A percentile compares a stretch with the other conserved stretches of the same genome.
Evolutionary conservation across 2,113 vertebrate species (phyloP).

Genomic region (Hippoglossus stenolepis): DNA sequence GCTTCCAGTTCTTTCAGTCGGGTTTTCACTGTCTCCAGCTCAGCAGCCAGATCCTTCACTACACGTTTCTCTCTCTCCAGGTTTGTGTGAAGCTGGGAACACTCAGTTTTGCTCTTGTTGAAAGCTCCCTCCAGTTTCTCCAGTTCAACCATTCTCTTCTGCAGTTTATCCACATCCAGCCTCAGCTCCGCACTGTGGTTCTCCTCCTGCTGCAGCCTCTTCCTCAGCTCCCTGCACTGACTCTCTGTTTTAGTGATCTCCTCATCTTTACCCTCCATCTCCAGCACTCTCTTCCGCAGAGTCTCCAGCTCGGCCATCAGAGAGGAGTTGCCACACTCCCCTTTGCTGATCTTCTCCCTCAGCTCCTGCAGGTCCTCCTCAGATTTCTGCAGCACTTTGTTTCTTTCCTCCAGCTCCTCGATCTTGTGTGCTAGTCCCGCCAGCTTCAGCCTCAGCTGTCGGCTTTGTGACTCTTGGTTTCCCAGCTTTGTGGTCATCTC

Average conservation of each 20-base stretch:
- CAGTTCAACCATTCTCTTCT: constrained; percentile 92
- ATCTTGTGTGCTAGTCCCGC: constrained; percentile 83
- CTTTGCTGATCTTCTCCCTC: constrained; percentile 91
- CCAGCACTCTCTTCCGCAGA: constrained; percentile 91
- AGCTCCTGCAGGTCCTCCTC: constrained; percentile 93
- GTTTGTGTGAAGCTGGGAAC: constrained; percentile 86
- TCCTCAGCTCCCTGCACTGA: constrained; percentile 91
- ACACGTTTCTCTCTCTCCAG: constrained; percentile 91
- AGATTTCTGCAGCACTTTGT: constrained; percentile 87
- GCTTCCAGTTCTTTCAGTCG: constrained; percentile 90
- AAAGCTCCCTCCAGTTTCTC: constrained; percentile 93
- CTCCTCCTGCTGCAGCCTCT: constrained; percentile 90
- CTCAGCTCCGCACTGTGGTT: constrained; percentile 88
- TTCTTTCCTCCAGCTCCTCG: constrained; percentile 93
- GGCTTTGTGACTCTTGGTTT: constrained; percentile 89
- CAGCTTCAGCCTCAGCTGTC: constrained; percentile 89
- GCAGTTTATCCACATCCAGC: constrained; percentile 92
- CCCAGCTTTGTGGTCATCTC: constrained; percentile 90
- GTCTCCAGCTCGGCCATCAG: constrained; percentile 93
- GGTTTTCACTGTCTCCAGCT: constrained; percentile 88
- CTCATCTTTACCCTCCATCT: constrained; percentile 98
- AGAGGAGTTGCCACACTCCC: constrained; percentile 91
- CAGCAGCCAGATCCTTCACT: constrained; percentile 87
- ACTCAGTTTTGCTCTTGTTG: constrained; percentile 88
- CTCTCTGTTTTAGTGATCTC: constrained; percentile 93